phyloP scores from a whole-genome alignment of 2,888 invertebrate species.

The Cybosia mesomella region DNA sequence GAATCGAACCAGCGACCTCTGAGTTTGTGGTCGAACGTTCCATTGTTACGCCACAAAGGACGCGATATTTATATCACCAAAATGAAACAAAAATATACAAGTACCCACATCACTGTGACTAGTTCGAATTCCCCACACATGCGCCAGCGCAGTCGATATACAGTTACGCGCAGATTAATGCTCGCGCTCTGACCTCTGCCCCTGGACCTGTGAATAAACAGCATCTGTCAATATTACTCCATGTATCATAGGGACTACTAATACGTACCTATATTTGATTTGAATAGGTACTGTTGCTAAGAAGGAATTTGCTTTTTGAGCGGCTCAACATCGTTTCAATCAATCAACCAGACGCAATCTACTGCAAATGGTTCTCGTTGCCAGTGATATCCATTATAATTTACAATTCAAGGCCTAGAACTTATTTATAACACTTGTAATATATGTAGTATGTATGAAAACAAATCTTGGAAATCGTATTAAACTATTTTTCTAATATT shows the following conservation, averaged over 20 bases:
- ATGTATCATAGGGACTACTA: slow-evolving; percentile 46
- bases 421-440: no score
- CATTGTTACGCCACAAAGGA: no score
- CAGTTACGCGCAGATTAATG: slow-evolving; percentile 53
- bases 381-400: background rate
- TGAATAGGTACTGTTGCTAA: slow-evolving; percentile 9
- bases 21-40: no score
- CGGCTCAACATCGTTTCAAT: background rate
- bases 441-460: no score
- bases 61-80: no score
- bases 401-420: no score
- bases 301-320: background rate
- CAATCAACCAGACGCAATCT: background rate
- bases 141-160: slow-evolving; percentile 40
- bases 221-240: slow-evolving; percentile 55
- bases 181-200: slow-evolving; percentile 44
- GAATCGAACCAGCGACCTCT: no score
- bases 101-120: slow-evolving; percentile 8
- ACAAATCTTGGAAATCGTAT: no score
- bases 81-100: background rate
- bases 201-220: slow-evolving; percentile 37
- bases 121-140: slow-evolving; percentile 35
- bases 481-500: no score
- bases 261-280: slow-evolving; percentile 10
- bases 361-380: background rate